Conservation (phyloP, 1,140 invertebrate genomes). For the Drosophila seguyi region DNA sequence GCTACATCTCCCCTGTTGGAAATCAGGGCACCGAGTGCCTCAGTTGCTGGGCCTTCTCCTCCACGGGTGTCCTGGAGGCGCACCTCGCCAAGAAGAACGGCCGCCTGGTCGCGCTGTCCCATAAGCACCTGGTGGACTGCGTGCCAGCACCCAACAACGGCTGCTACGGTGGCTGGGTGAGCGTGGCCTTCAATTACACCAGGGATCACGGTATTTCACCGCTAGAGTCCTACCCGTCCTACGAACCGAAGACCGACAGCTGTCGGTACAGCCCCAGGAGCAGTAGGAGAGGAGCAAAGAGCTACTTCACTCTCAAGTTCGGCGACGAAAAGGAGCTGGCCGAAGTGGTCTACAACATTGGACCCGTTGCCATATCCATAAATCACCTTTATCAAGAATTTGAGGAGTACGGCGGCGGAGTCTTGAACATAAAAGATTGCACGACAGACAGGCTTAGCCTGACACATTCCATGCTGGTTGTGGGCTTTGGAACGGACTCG, state of each 20-base stretch:
- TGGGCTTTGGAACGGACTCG: constrained; percentile 89
- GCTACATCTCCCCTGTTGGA: constrained; percentile 13
- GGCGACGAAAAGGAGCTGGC: constrained; percentile 88
- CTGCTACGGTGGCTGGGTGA: constrained; percentile 93
- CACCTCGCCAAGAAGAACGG: constrained; percentile 88
- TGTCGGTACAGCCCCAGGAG: not conserved
- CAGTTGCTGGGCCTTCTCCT: constrained; percentile 96
- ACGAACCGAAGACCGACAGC: constrained; percentile 88
- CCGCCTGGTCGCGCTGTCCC: constrained; percentile 91
- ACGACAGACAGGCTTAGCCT: constrained; percentile 66
- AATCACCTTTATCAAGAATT: constrained; percentile 8
- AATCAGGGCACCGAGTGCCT: constrained; percentile 93
- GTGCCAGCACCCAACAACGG: constrained; percentile 91
- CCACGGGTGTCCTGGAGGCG: constrained; percentile 93
- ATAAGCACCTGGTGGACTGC: constrained; percentile 96
- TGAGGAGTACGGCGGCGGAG: constrained; percentile 18
- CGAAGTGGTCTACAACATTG: constrained; percentile 90
- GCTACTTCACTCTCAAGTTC: constrained; percentile 86
- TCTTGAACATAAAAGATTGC: constrained; percentile 87
- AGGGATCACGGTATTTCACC: constrained; percentile 91
- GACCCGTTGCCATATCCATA: constrained; percentile 42
- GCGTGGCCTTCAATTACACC: constrained; percentile 90
- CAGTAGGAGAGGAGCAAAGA: not conserved
- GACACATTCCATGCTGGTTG: constrained; percentile 87
- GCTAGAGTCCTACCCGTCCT: constrained; percentile 88